Evolutionary conservation across 2,797 vertebrate genomes (phyloP), one percentile per base, ranked within the genome.

Genomic region (Petrocephalus schoutedeni): DNA sequence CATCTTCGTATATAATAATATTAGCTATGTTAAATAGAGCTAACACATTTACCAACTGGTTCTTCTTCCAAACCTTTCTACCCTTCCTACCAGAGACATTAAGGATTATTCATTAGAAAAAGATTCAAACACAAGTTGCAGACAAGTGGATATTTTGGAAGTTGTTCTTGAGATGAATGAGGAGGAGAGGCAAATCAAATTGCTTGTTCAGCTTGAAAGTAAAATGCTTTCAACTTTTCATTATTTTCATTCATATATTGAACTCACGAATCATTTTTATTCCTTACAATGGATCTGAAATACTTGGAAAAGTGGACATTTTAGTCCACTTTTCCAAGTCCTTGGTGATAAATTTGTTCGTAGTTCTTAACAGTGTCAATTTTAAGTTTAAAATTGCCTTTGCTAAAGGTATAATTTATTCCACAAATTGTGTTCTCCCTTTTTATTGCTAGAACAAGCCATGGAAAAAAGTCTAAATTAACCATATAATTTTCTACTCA

Each of bases 391-490:
- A 85, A 85, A 85, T 88, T 88, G 82, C 59, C 9, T 41, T 56
- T 9, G 61, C 57, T 23, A 67, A 80, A 88, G 53, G 64, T 86
- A 88, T 86, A 86, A 86, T 86, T 77, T 77, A 58, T 85, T 41
- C 64, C 5, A 57, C 16, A 49, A 88, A 86, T 59, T 59, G 56
- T 61, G 32, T 80, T 85, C 83, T 71, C 51, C 32, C 51, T 84
- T 88, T 57, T 88, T 88, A 59, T 54, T 61, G 56, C 19, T 88
- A 14, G 54, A 84, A 21, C 87, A 83, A 59, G 28, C 56, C 74
- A 36, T 83, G n/a, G 74, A 80, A 59, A 89, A 77, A 89, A 89
- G 36, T 83, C 41, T 58, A 86, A 89, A 86, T 86, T 87, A 89
- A 82, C 74, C 85, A 61, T 32, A 59, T 83, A 86, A 87, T 86